A percentile compares a stretch with the other conserved stretches of the same genome.
Evolutionary conservation across 2,888 invertebrate species (phyloP).

Genomic region (Litoditis marina): DNA sequence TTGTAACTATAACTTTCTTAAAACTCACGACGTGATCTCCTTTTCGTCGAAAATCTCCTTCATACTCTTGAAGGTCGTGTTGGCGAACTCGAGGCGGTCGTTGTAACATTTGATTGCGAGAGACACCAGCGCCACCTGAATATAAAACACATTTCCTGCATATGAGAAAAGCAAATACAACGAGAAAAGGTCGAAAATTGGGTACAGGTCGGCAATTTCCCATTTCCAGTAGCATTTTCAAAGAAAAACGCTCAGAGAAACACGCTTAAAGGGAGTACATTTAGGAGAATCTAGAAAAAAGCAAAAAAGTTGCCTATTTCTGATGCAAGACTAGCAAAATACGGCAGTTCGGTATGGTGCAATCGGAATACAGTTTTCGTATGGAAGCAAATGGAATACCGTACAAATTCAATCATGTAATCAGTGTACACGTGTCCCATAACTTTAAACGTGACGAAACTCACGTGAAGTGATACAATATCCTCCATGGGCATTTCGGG

Average conservation of each 20-base stretch:
- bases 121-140: constrained; percentile 74
- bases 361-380: not conserved
- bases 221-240: not conserved
- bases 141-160: no score
- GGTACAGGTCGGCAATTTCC: no score
- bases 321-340: no score
- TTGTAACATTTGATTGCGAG: constrained; percentile 94
- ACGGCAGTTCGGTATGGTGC: no score
- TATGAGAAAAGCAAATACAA: not conserved
- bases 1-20: not conserved
- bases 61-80: constrained; percentile 86
- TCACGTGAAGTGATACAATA: constrained; percentile 88
- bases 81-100: constrained; percentile 87
- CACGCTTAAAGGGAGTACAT: no score
- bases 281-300: no score
- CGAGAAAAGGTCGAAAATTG: no score
- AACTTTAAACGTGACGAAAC: no score
- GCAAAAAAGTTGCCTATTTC: no score
- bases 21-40: constrained; percentile 69
- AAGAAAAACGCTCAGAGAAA: not conserved
- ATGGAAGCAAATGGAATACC: not conserved
- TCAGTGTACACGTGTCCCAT: no score
- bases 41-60: constrained; percentile 84
- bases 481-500: constrained; percentile 93
- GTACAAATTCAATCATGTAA: no score